Evolutionary conservation across 2,888 invertebrate genomes (phyloP), one percentile per base, ranked within the genome.

Genomic region (Thera britannica): DNA sequence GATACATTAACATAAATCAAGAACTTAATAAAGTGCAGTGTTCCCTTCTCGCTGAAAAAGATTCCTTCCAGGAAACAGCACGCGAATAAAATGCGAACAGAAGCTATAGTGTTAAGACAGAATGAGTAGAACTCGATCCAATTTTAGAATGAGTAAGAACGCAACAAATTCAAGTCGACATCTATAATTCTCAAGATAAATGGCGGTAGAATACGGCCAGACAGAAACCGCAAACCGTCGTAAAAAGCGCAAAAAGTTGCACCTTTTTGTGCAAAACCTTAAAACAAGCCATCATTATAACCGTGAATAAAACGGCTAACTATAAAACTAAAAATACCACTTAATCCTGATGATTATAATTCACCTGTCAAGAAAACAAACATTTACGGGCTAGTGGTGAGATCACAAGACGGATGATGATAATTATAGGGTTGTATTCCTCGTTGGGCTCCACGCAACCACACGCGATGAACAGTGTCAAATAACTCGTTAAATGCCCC

Each of bases 401-500:
- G 49, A 51, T 64, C 59, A 44, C 34, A 74, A 84, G 84, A 87
- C 81, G 77, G 77, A 77, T 75, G 81, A 82, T 34, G 8, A 34
- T 89, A 90, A 90, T 90, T 89, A 86, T 74, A 76, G 86, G 86
- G 84, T 88, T 82, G 78, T 76, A 71, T 12, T 41, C 0, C 60
- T 52, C 69, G 71, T 73, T 56, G 74, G 77, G 77, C 81, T 74
- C 73, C 77, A 81, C 83, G 79, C 80, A 81, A 82, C 82, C 84
- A 82, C 91, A 90, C 89, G 89, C 90, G 84, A 89, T 85, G 79
- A 85, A 83, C 85, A 87, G 91, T 89, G 92, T 90, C 92, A 91
- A 93, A 92, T 89, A 85, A 83, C 91, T 92, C 83, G 90, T 92
- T 92, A 91, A 86, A 84, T 82, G 81, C 88, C 92, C 93, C 90